Percentiles rank a stretch among this genome's conserved stretches.
Conservation (phyloP, 2,888 invertebrate genomes). For the Augochlorella aurata region DNA sequence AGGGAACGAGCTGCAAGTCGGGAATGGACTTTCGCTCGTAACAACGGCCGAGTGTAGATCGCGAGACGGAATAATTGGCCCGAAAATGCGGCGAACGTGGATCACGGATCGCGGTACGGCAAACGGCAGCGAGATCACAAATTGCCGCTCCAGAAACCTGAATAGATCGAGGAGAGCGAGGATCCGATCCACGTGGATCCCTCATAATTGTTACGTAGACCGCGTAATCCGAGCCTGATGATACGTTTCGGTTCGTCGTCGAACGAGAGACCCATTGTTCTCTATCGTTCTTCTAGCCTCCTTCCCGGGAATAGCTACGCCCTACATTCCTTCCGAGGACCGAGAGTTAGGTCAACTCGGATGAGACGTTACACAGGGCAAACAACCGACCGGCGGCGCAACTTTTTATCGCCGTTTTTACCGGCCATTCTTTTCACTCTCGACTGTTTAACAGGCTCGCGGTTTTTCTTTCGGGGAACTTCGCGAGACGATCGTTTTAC, state of each 20-base stretch:
- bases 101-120: slow-evolving; percentile 17
- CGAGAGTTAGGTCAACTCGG: neutral
- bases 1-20: slow-evolving; percentile 22
- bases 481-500: too few species aligned
- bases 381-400: too few species aligned
- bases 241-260: neutral
- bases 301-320: neutral
- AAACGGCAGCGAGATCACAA: slow-evolving; percentile 11
- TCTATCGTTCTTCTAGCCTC: neutral
- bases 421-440: too few species aligned
- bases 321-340: slow-evolving; percentile 12
- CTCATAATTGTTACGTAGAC: neutral
- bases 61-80: slow-evolving; percentile 40
- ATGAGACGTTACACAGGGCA: neutral
- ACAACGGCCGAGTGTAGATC: slow-evolving; percentile 40
- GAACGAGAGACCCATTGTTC: neutral
- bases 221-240: slow-evolving; percentile 7
- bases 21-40: slow-evolving; percentile 55
- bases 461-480: too few species aligned
- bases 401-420: too few species aligned
- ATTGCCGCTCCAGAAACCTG: slow-evolving; percentile 40
- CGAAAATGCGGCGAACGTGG: slow-evolving; percentile 35
- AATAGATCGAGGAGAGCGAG: neutral
- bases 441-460: too few species aligned
- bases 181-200: neutral